Evolutionary conservation across 2,113 vertebrate species (phyloP), one percentile per base, ranked within the genome.

Genomic region (Cyanocitta stelleri): DNA sequence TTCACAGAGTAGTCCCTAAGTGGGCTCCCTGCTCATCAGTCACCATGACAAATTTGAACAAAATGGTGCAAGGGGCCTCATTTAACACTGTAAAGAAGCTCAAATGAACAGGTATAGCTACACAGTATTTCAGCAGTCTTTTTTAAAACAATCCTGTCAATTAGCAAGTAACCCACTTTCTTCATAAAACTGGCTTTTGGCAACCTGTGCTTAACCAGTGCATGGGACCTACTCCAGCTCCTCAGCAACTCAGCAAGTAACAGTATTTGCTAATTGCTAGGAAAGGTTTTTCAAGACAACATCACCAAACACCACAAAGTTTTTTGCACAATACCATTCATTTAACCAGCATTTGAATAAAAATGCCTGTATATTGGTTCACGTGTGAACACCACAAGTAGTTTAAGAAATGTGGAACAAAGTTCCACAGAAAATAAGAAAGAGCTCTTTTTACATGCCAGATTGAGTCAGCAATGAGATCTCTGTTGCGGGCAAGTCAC

Each of bases 361-460:
- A 90, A 92, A 92, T 39, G 76, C 18, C 59, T 59, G 73, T 35
- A 77, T 63, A 80, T 2, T 19, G 22, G 46, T 80, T 91, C 78
- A 75, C 32, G 23, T 41, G 27, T 84, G 91, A 88, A 48, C 66
- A 83, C 26, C 32, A 78, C 67, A 76, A 94, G n/a, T 37, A 85
- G 63, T 87, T 91, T 55, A 86, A 93, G 82, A 87, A 58, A 85
- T 17, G 39, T 26, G 18, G 54, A 92, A 96, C 52, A 74, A 93
- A 93, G 87, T 91, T 82, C 33, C 49, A 86, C 48, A 94, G 44
- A 79, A 88, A 85, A 88, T 89, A 91, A 82, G 59, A 94, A 67
- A 92, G 79, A 81, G 33, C 35, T 72, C 87, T 90, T 88, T 80
- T 86, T 20, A 90, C 39, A 32, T 16, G 51, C 21, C 39, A 74